Base-by-base conservation (phyloP, 2,888 invertebrate species). In the Entomobrya multifasciata region DNA sequence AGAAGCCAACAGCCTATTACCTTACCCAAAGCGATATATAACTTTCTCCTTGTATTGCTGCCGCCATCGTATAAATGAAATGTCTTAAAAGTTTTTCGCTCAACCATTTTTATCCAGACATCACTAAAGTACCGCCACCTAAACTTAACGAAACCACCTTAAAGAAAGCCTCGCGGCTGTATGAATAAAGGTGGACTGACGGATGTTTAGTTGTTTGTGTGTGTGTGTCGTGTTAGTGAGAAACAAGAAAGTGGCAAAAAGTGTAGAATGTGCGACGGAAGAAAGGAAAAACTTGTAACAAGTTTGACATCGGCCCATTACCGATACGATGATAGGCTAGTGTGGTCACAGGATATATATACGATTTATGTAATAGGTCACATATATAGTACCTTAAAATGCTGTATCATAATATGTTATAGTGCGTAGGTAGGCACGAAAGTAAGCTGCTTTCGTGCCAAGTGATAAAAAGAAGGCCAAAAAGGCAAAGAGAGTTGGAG, bases 271-370 rank as follows among this genome's bases (percentile, higher is more conserved):
- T 55, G n/a, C 10, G 55, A 55, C 20, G 55, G 60, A 36, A 77
- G 77, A 78, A 62, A 78, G 78, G 78, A 27, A 78, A 78, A 78
- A 78, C 62, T 78, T 78, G 78, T 78, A 27, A 78, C 78, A 78
- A 78, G 78, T 78, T 78, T 78, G 62, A 78, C 47, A 60, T 78
- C 78, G 78, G 78, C 49, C 78, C 78, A 78, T 78, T 78, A 78
- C 78, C 62, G 78, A 78, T 57, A 36, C 60, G 41, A 41, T 77
- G 60, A 60, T 60, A 60, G 77, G 8, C 15, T 15, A 36, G 36
- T 20, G 41, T 25, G 30, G 13, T 57, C 11, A 74, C 8, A 15
- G 27, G 41, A 15, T 62, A 22, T 62, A 1, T 49, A 49, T 13
- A 36, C 36, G 4, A 36, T 49, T 49, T 49, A 49, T 49, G 49